These are phyloP conservation scores for Colletes gigas DNA, from an alignment of 1,140 invertebrate species.

Conservation along the genomic window DNA sequence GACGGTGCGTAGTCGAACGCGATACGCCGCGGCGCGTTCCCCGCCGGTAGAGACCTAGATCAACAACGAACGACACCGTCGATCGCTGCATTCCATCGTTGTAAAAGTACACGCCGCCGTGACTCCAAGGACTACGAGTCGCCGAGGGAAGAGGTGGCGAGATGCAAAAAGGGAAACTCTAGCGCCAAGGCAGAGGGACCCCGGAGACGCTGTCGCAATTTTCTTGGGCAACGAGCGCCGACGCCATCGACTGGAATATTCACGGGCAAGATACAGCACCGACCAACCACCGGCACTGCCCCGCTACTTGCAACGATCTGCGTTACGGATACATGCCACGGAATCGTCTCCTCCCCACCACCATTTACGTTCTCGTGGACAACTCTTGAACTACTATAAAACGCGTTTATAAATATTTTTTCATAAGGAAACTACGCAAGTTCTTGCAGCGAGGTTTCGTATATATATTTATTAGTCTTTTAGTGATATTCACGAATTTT, in stretches of 20 bases:
- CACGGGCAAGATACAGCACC: background rate
- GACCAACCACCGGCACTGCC: too few relatives aligned
- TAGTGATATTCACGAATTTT: too few relatives aligned
- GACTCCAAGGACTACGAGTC: constrained; percentile 63
- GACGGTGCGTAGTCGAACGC: background rate
- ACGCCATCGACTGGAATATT: constrained; percentile 8
- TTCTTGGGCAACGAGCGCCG: constrained; percentile 54
- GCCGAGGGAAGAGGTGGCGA: constrained; percentile 37
- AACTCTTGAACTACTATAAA: too few relatives aligned
- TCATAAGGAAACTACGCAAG: too few relatives aligned
- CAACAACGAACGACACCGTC: constrained; percentile 45
- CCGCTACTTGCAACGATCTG: too few relatives aligned
- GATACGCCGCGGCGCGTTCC: constrained; percentile 7
- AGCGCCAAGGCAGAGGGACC: constrained; percentile 8
- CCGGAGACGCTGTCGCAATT: constrained; percentile 61
- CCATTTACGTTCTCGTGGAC: too few relatives aligned
- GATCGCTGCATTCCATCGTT: constrained; percentile 63
- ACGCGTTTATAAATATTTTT: too few relatives aligned
- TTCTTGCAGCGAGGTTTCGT: too few relatives aligned
- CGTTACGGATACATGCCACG: too few relatives aligned
- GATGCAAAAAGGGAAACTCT: constrained; percentile 63
- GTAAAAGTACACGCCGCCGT: constrained; percentile 56
- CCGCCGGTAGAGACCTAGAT: constrained; percentile 51
- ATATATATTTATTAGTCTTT: too few relatives aligned
- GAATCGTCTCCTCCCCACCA: too few relatives aligned